Base-by-base conservation (phyloP, 2,113 vertebrate species). In the Meriones unguiculatus region DNA sequence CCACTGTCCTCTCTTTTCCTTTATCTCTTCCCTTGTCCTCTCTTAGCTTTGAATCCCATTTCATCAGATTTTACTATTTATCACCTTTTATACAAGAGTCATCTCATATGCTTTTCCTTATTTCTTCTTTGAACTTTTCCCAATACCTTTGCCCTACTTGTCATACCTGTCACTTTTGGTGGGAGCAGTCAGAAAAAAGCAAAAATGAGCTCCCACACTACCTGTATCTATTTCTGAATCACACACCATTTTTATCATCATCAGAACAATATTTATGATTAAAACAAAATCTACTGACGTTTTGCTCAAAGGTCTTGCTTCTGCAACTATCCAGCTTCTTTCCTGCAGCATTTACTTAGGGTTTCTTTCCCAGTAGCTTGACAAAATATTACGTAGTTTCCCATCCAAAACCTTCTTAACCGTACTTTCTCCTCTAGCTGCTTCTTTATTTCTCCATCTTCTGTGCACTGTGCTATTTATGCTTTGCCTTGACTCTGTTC, bases 321-420 rank as follows among this genome's bases (percentile, higher is more conserved):
- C 32, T n/a, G 22, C 52, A 38, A 28, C 24, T 65, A 20, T 75
- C 32, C 24, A 72, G 12, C 90, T 87, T 81, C n/a, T 69, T 7
- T 72, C 67, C 50, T 22, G 12, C 22, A 90, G 13, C 9, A 65
- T 77, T 96, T 77, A 82, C 90, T 50, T 76, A 59, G 25, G 1
- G 12, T 1, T 86, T 78, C 32, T 89, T 96, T 80, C 46, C 18
- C 54, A 88, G 64, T 1, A 59, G 46, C 14, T 89, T 87, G 67
- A 4, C 52, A 59, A 81, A 8, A 41, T 80, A 32, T 69, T 88
- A 24, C 35, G 22, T 30, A 52, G 38, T 38, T 77, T 57, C n/a
- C 62, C 41, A 52, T 82, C 67, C 70, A 59, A 94, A 76, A 87
- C 14, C 54, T 22, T 87, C 46, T 93, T 93, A 54, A 87, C n/a